Conservation (phyloP, 2,113 vertebrate genomes). For the Mastomys natalensis region DNA sequence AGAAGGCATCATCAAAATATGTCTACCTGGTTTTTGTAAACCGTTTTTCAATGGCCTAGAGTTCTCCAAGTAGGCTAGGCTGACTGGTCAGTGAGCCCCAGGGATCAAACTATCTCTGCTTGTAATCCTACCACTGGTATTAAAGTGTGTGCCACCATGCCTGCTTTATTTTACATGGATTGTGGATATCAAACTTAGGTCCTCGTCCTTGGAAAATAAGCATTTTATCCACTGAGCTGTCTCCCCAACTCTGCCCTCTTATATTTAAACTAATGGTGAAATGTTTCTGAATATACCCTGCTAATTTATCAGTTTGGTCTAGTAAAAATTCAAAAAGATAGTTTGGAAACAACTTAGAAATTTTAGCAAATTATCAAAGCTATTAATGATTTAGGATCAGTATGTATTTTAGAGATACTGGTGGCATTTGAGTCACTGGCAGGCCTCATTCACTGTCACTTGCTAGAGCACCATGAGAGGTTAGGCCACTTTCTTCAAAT, state of each 20-base stretch:
- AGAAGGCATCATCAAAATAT: no score
- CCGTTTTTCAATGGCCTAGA: background rate
- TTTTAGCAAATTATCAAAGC: background rate
- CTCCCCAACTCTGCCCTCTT: background rate
- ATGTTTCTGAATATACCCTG: background rate
- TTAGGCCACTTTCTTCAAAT: background rate
- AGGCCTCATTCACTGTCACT: background rate
- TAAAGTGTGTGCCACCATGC: no score
- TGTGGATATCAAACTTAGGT: no score
- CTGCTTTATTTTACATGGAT: background rate
- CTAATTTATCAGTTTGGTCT: slow-evolving; percentile 48
- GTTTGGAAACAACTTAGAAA: slow-evolving; percentile 22
- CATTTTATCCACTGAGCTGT: background rate
- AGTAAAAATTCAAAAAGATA: background rate
- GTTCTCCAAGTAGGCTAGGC: background rate
- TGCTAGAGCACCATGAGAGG: background rate
- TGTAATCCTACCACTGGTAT: background rate
- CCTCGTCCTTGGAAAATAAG: background rate
- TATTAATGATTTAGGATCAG: slow-evolving; percentile 1
- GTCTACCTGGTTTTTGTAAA: background rate
- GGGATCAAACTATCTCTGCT: background rate
- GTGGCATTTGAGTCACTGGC: background rate
- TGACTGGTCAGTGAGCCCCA: background rate
- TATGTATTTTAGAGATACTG: background rate
- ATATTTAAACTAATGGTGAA: background rate